Evolutionary conservation across 2,113 vertebrate genomes (phyloP).

Genomic region (Centropus bengalensis): DNA sequence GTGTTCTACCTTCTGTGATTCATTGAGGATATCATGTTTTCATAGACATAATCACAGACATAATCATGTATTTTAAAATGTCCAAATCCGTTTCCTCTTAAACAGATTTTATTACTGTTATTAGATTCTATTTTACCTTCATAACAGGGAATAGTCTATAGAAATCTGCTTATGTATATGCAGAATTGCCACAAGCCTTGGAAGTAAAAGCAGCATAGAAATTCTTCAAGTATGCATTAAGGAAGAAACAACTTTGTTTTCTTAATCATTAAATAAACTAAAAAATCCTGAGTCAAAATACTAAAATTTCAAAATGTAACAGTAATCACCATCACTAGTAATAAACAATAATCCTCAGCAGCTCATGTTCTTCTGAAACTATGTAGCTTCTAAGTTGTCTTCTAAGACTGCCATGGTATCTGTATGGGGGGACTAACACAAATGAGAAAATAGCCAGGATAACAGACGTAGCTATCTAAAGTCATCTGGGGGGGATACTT

Average conservation of each 20-base stretch:
- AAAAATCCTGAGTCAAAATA: background rate
- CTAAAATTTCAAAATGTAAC: background rate
- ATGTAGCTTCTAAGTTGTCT: background rate
- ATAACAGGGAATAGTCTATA: background rate
- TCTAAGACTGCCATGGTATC: background rate
- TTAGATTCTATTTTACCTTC: background rate
- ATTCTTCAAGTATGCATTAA: background rate
- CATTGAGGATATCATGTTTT: background rate
- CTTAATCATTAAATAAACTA: background rate
- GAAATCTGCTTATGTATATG: background rate
- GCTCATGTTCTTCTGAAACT: background rate
- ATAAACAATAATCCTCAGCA: background rate
- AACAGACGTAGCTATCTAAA: background rate
- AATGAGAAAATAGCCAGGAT: background rate
- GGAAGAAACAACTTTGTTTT: background rate
- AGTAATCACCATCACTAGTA: background rate
- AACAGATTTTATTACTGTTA: background rate
- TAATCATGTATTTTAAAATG: background rate
- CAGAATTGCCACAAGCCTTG: background rate
- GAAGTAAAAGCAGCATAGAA: background rate
- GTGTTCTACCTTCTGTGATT: background rate
- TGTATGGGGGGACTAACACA: background rate
- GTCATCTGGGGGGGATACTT: background rate
- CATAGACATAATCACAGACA: background rate
- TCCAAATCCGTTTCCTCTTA: background rate